Evolutionary conservation across 2,888 invertebrate genomes (phyloP).

Genomic region (Epirrhoe alternata): DNA sequence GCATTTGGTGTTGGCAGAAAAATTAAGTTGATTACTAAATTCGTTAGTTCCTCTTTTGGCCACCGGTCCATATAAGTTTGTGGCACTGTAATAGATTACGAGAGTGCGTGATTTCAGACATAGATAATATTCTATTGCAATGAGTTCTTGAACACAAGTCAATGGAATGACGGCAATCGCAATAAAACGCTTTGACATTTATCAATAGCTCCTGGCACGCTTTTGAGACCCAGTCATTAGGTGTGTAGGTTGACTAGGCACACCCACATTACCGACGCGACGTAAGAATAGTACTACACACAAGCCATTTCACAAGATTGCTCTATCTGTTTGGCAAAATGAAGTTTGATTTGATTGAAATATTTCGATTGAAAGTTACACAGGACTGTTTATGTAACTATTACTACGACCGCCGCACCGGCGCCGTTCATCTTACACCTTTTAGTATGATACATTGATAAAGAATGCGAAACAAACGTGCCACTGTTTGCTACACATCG

Average conservation of each 20-base stretch:
- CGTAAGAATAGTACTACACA: conserved; percentile 7
- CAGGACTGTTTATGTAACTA: background rate
- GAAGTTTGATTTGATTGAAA: background rate
- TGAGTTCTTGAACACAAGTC: conserved; percentile 18
- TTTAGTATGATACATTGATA: conserved; percentile 57
- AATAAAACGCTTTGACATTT: conserved; percentile 25
- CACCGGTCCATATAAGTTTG: no score
- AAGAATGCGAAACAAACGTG: conserved; percentile 62
- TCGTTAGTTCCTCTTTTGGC: no score
- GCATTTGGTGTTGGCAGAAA: no score
- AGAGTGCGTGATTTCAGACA: background rate
- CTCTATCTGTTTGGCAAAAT: background rate
- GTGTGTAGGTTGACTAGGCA: conserved; percentile 41
- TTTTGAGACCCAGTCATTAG: conserved; percentile 21
- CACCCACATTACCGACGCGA: conserved; percentile 39
- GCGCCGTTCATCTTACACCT: conserved; percentile 38
- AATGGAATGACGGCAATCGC: conserved; percentile 14
- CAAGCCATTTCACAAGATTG: background rate
- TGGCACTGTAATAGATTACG: no score
- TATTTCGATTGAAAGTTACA: background rate
- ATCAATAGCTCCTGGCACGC: conserved; percentile 14
- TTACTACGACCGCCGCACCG: conserved; percentile 9
- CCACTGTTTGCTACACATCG: conserved; percentile 57
- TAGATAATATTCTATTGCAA: conserved; percentile 2
- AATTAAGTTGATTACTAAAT: no score